Conservation (phyloP, 2,888 invertebrate genomes). For the Ellobium chinense region DNA sequence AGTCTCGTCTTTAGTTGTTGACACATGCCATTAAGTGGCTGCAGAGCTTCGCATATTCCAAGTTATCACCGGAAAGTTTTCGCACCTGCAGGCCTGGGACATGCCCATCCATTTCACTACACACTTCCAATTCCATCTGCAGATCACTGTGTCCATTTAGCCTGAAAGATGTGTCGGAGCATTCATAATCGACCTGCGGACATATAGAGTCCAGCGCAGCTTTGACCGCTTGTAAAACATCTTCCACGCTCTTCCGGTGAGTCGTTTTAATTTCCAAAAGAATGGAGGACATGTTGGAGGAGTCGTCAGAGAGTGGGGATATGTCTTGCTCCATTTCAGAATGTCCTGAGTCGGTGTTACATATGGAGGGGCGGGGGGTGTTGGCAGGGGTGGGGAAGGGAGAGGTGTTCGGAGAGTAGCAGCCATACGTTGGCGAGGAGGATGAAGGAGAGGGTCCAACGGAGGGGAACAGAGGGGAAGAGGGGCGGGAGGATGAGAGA, state of each 20-base stretch:
- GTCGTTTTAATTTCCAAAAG: slow-evolving; percentile 45
- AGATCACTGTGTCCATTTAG: slow-evolving; percentile 63
- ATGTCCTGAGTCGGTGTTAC: slow-evolving; percentile 38
- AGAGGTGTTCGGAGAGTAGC: slow-evolving; percentile 43
- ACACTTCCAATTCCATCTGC: slow-evolving; percentile 72
- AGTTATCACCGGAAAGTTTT: slow-evolving; percentile 71
- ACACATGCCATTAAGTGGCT: slow-evolving; percentile 70
- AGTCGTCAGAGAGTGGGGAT: slow-evolving; percentile 18
- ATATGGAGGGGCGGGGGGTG: slow-evolving; percentile 46
- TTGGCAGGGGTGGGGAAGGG: slow-evolving; percentile 48
- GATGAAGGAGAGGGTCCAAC: slow-evolving; percentile 43
- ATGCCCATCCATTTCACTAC: slow-evolving; percentile 60
- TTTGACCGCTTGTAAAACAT: slow-evolving; percentile 68
- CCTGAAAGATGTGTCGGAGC: slow-evolving; percentile 67
- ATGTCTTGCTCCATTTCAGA: slow-evolving; percentile 46
- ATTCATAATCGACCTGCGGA: slow-evolving; percentile 67
- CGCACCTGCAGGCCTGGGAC: slow-evolving; percentile 69
- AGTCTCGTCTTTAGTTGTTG: slow-evolving; percentile 56
- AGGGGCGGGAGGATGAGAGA: slow-evolving; percentile 24
- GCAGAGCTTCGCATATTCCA: slow-evolving; percentile 69
- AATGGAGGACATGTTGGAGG: slow-evolving; percentile 32
- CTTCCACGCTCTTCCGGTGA: slow-evolving; percentile 65
- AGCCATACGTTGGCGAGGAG: slow-evolving; percentile 46
- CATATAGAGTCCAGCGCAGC: slow-evolving; percentile 65
- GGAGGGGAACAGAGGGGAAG: slow-evolving; percentile 36